Evolutionary conservation across 1,140 invertebrate species (phyloP).

Genomic region (Holotrichia oblita): DNA sequence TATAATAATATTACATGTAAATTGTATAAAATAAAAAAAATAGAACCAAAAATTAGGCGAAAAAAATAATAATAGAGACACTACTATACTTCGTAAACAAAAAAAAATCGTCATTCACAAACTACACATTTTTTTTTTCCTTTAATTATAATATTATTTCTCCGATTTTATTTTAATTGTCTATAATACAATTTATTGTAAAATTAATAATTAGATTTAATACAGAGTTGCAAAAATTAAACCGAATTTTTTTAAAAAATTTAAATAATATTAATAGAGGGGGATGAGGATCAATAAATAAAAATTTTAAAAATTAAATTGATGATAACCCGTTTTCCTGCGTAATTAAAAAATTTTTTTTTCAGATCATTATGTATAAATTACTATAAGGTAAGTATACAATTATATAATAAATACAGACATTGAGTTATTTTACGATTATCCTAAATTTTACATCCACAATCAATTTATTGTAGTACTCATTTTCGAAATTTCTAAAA

Average conservation of each 20-base stretch:
- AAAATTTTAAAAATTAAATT: too few species aligned
- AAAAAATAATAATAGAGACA: neutral
- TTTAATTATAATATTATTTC: neutral
- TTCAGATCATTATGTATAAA: neutral
- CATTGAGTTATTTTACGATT: neutral
- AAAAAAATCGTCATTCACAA: neutral
- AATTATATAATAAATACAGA: conserved; percentile 1
- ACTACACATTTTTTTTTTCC: neutral
- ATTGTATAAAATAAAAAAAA: conserved; percentile 10
- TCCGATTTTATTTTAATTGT: neutral
- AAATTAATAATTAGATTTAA: too few species aligned
- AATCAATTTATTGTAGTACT: neutral
- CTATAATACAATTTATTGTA: neutral
- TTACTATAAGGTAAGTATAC: too few species aligned
- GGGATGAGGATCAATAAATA: too few species aligned
- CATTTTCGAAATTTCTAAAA: too few species aligned
- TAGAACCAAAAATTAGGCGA: neutral
- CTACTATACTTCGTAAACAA: neutral
- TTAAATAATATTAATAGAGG: too few species aligned
- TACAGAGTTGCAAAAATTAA: too few species aligned
- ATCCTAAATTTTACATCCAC: conserved; percentile 3
- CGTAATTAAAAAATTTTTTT: too few species aligned
- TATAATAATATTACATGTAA: conserved; percentile 1
- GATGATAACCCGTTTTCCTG: neutral
- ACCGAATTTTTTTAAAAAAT: too few species aligned